These are phyloP conservation scores for Eptesicus fuscus DNA, from an alignment of 2,113 vertebrate genomes.

Conservation along the genomic window DNA sequence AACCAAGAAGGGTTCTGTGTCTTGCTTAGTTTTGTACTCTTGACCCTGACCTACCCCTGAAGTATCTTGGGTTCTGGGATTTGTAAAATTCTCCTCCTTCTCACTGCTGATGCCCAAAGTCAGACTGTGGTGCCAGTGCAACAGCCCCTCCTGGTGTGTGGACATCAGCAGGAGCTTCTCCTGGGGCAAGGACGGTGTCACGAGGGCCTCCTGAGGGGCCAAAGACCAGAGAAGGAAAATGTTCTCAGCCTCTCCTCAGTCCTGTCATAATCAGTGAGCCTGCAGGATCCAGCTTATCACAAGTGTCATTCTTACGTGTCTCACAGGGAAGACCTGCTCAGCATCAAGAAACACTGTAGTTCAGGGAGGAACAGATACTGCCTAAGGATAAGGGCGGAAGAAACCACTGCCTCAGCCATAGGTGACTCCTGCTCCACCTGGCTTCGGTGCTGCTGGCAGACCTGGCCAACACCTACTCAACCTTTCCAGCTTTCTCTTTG, in stretches of 20 bases:
- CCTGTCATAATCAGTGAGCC: neutral
- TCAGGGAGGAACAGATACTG: neutral
- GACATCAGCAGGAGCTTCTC: slow-evolving; percentile 94
- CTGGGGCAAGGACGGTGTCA: slow-evolving; percentile 83
- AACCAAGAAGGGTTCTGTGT: neutral
- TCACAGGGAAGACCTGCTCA: neutral
- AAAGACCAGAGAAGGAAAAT: neutral
- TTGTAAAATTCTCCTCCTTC: slow-evolving; percentile 41
- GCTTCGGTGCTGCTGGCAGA: neutral
- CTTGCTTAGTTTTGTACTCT: slow-evolving; percentile 19
- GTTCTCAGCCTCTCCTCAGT: neutral
- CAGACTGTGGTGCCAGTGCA: slow-evolving; percentile 89
- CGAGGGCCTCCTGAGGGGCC: neutral
- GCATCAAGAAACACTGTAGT: neutral
- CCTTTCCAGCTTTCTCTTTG: neutral
- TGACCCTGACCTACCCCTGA: neutral
- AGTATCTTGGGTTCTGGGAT: slow-evolving; percentile 62
- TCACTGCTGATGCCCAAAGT: slow-evolving; percentile 79
- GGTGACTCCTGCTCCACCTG: neutral
- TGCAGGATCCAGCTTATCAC: neutral
- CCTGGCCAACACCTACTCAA: neutral
- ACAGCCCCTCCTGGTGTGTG: slow-evolving; percentile 88
- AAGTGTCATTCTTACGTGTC: accelerated
- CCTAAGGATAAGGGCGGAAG: neutral
- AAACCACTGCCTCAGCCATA: neutral